These are phyloP conservation scores for Pelochelys cantorii DNA, from an alignment of 2,797 vertebrate genomes.

Conservation along the genomic window DNA sequence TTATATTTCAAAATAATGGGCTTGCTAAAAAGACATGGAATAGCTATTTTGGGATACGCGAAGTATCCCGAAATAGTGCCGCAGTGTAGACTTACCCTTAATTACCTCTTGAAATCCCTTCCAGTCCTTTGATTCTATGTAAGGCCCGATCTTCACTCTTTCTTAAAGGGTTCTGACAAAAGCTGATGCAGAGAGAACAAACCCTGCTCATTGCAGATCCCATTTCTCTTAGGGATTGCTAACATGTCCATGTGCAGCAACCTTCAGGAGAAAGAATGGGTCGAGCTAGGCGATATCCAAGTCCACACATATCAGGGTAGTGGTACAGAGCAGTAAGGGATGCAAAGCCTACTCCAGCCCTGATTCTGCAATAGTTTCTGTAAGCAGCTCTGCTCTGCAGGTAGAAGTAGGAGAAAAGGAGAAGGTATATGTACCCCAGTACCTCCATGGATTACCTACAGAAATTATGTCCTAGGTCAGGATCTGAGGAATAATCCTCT, in stretches of 20 bases:
- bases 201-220: neutral
- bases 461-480: neutral
- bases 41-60: too few species aligned
- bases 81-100: too few species aligned
- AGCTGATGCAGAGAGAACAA: neutral
- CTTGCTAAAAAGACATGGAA: too few species aligned
- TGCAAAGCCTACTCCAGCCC: neutral
- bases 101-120: too few species aligned
- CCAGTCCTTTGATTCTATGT: neutral
- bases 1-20: too few species aligned
- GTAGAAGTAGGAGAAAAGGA: neutral
- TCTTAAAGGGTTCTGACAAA: too few species aligned
- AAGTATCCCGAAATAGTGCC: too few species aligned
- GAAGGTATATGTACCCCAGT: neutral
- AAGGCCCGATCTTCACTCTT: too few species aligned
- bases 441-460: neutral
- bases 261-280: neutral
- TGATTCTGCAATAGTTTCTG: neutral
- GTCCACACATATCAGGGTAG: neutral
- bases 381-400: neutral
- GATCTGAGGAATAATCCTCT: neutral
- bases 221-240: neutral
- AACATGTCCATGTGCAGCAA: accelerated
- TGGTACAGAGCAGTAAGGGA: neutral
- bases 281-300: neutral